Evolutionary conservation across 2,797 vertebrate species (phyloP).

Genomic region (Epinephelus coioides): DNA sequence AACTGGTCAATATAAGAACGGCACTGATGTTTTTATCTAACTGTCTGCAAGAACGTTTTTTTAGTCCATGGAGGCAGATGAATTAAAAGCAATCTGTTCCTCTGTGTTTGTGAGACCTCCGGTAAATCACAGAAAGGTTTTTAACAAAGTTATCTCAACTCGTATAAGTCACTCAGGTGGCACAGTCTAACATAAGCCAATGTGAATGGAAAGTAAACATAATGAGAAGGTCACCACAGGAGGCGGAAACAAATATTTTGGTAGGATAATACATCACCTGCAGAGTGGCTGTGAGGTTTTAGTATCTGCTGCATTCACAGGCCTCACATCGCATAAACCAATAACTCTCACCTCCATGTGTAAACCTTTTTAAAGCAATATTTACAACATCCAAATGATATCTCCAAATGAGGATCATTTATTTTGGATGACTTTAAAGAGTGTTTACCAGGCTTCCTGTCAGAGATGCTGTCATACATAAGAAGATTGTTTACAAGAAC

Average conservation of each 20-base stretch:
- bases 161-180: slow-evolving; percentile 15
- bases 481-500: slow-evolving; percentile 63
- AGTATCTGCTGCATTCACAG: slow-evolving; percentile 27
- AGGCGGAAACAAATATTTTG: slow-evolving; percentile 40
- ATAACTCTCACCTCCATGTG: slow-evolving; percentile 73
- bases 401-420: slow-evolving; percentile 52
- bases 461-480: slow-evolving; percentile 55
- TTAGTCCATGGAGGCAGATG: background rate
- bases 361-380: slow-evolving; percentile 77
- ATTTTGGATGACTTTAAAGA: slow-evolving; percentile 59
- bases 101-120: slow-evolving; percentile 18
- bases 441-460: slow-evolving; percentile 57
- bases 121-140: slow-evolving; percentile 25
- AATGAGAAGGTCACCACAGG: slow-evolving; percentile 14
- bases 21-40: too few relatives aligned
- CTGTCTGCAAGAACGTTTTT: too few relatives aligned
- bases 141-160: slow-evolving; percentile 9
- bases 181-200: slow-evolving; percentile 26
- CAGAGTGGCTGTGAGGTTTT: slow-evolving; percentile 16
- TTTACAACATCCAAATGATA: slow-evolving; percentile 66
- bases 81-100: background rate
- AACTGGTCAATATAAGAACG: too few relatives aligned
- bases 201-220: slow-evolving; percentile 37
- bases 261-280: slow-evolving; percentile 38
- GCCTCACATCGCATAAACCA: slow-evolving; percentile 63